A percentile compares a stretch with the other conserved stretches of the same genome.
These are phyloP conservation scores for Pocillopora grandis DNA, from an alignment of 92 coral and sea anemone genomes.

Conservation along the genomic window DNA sequence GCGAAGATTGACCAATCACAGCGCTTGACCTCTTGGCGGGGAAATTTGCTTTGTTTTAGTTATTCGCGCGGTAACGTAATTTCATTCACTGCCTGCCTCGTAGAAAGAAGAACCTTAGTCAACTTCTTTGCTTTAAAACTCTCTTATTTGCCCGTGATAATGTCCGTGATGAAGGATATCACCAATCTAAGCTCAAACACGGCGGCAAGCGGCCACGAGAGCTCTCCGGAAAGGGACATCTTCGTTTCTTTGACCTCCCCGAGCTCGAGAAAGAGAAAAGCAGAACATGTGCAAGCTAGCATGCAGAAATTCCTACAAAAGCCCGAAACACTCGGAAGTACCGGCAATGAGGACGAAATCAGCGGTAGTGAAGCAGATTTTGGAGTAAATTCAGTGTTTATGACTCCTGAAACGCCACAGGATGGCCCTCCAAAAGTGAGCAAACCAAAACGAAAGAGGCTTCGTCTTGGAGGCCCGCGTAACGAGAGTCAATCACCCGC, in stretches of 20 bases:
- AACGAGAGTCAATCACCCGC: constrained; percentile 30
- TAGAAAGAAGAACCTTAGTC: neutral
- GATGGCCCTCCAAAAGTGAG: constrained; percentile 30
- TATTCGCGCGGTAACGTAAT: constrained; percentile 62
- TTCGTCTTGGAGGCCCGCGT: constrained; percentile 44
- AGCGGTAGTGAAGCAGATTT: constrained; percentile 33
- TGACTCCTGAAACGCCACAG: constrained; percentile 70
- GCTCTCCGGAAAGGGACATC: constrained; percentile 76
- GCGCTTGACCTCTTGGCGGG: constrained; percentile 70
- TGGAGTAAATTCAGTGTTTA: constrained; percentile 44
- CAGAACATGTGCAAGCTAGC: constrained; percentile 8
- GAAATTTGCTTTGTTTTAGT: constrained; percentile 59
- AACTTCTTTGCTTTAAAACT: neutral
- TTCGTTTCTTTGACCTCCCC: constrained; percentile 65
- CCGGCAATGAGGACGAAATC: constrained; percentile 22
- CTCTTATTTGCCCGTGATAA: constrained; percentile 7
- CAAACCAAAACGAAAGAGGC: constrained; percentile 54
- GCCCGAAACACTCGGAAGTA: constrained; percentile 16
- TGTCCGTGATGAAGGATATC: constrained; percentile 78
- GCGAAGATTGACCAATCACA: constrained; percentile 65
- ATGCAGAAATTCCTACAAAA: neutral
- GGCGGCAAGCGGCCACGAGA: constrained; percentile 39
- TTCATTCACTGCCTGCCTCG: constrained; percentile 35
- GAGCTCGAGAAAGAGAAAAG: constrained; percentile 35
- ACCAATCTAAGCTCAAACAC: constrained; percentile 55